Evolutionary conservation across 2,888 invertebrate genomes (phyloP).

Genomic region (Elysia crispata): DNA sequence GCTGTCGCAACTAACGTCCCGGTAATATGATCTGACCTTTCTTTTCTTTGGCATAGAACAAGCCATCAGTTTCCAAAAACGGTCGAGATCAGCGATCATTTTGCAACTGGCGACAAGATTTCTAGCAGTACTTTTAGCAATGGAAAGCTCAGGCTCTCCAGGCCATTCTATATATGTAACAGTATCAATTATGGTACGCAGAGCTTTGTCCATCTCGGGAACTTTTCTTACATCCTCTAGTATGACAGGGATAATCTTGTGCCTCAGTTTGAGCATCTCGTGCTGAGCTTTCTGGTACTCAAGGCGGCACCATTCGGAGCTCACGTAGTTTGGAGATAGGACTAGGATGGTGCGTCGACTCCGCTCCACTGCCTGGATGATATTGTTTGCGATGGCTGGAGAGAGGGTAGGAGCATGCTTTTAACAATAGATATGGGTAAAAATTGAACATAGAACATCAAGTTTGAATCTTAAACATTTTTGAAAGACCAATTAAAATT

Average conservation of each 20-base stretch:
- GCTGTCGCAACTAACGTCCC: slow-evolving; percentile 34
- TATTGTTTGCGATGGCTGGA: slow-evolving; percentile 69
- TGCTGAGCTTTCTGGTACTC: slow-evolving; percentile 70
- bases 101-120: too few relatives aligned
- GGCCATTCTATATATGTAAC: slow-evolving; percentile 68
- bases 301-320: slow-evolving; percentile 65
- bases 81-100: too few relatives aligned
- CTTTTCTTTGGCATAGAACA: slow-evolving; percentile 66
- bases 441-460: background rate
- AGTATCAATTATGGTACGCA: slow-evolving; percentile 59
- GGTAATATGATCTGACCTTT: slow-evolving; percentile 33
- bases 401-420: background rate
- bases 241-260: slow-evolving; percentile 67
- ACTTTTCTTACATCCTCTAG: slow-evolving; percentile 59
- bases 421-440: background rate
- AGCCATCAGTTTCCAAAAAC: slow-evolving; percentile 65
- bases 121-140: slow-evolving; percentile 51
- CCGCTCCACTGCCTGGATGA: slow-evolving; percentile 65
- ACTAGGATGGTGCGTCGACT: slow-evolving; percentile 66
- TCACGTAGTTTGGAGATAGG: slow-evolving; percentile 63
- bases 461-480: background rate
- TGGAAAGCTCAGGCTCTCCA: slow-evolving; percentile 38
- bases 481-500: too few relatives aligned
- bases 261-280: slow-evolving; percentile 67
- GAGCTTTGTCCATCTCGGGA: slow-evolving; percentile 58